Evolutionary conservation across 92 coral and sea anemone genomes (phyloP).

Genomic region (Porites rus): DNA sequence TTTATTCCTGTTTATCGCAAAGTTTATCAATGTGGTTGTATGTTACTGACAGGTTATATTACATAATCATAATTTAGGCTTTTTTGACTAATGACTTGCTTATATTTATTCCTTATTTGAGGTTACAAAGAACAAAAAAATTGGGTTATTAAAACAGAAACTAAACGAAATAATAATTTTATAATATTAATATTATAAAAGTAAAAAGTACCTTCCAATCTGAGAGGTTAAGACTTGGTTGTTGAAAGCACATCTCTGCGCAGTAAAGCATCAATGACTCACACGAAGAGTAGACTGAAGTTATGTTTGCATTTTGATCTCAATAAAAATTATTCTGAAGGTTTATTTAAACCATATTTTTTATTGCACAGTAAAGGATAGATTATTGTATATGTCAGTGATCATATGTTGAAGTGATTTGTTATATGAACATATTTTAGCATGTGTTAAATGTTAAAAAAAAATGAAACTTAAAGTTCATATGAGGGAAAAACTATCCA

Average conservation of each 20-base stretch:
- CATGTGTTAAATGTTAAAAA: no score
- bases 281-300: background rate
- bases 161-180: background rate
- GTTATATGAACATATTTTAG: no score
- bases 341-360: background rate
- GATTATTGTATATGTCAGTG: background rate
- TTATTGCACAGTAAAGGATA: no score
- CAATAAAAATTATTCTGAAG: no score
- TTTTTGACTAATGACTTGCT: background rate
- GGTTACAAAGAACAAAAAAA: background rate
- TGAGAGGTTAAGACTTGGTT: constrained; percentile 28
- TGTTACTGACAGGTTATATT: no score
- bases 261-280: constrained; percentile 6
- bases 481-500: no score
- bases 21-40: no score
- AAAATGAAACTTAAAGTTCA: no score
- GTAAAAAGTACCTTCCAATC: constrained; percentile 30
- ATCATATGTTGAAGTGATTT: background rate
- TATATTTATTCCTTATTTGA: background rate
- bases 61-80: no score
- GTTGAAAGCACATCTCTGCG: constrained; percentile 25
- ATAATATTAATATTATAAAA: background rate
- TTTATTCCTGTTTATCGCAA: no score
- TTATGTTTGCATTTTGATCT: background rate
- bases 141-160: background rate